Conservation (phyloP, 2,797 vertebrate species). For the Tapirus indicus region DNA sequence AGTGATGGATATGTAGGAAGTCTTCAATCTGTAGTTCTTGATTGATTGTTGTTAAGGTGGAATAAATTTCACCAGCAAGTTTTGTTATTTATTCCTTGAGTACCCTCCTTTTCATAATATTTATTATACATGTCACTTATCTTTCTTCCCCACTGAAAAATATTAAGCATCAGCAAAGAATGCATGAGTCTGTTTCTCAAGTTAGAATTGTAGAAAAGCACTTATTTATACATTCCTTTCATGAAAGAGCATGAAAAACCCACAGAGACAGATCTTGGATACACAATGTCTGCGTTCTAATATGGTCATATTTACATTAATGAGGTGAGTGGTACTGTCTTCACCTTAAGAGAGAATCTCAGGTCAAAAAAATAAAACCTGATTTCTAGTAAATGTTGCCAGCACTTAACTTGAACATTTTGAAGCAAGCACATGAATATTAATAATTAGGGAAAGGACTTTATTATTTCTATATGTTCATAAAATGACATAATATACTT, state of each 20-base stretch:
- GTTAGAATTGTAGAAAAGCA: constrained; percentile 36
- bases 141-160: background rate
- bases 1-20: background rate
- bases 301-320: background rate
- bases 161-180: constrained; percentile 24
- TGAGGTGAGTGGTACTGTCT: background rate
- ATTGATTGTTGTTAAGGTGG: background rate
- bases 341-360: background rate
- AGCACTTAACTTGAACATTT: background rate
- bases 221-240: constrained; percentile 10
- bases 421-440: background rate
- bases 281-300: background rate
- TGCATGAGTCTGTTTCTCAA: background rate
- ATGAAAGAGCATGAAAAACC: background rate
- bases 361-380: background rate
- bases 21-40: background rate
- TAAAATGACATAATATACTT: background rate
- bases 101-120: background rate
- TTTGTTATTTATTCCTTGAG: constrained; percentile 4
- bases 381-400: background rate
- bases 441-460: background rate
- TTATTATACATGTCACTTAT: background rate
- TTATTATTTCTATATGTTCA: background rate
- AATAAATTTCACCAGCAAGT: constrained; percentile 5
- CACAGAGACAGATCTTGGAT: background rate